A percentile compares a stretch with the other conserved stretches of the same genome.
Conservation (phyloP, 1,140 invertebrate species). For the Palaemon carinicauda region DNA sequence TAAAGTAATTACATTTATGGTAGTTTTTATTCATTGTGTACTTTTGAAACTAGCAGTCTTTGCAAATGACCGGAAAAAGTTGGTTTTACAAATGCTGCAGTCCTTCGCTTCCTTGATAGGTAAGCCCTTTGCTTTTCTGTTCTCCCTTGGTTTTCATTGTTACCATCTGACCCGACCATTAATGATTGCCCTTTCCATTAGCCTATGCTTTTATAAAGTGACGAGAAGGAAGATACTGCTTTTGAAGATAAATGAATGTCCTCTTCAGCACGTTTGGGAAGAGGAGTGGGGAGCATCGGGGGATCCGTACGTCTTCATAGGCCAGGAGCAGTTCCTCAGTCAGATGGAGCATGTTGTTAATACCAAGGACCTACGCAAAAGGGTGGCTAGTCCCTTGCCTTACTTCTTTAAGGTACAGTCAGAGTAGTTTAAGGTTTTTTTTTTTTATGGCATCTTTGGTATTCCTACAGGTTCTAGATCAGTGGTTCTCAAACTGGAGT, state of each 20-base stretch:
- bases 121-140: too few relatives aligned
- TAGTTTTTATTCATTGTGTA: too few relatives aligned
- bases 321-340: slow-evolving; percentile 79
- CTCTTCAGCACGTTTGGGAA: slow-evolving; percentile 78
- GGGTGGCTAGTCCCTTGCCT: slow-evolving; percentile 78
- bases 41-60: too few relatives aligned
- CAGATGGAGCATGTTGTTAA: slow-evolving; percentile 83
- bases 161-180: neutral
- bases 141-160: neutral
- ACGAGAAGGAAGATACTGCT: too few relatives aligned
- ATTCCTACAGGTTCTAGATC: too few relatives aligned
- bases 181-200: neutral
- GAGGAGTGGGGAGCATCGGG: slow-evolving; percentile 81
- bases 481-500: too few relatives aligned
- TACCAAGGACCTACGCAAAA: slow-evolving; percentile 76
- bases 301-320: slow-evolving; percentile 80
- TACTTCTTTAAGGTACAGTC: slow-evolving; percentile 78
- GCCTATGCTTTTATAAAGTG: neutral
- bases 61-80: neutral
- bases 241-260: too few relatives aligned
- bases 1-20: too few relatives aligned
- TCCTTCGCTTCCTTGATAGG: too few relatives aligned
- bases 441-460: neutral
- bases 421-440: neutral
- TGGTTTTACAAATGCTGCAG: too few relatives aligned